Evolutionary conservation across 1,140 invertebrate species (phyloP).

Genomic region (Metopolophium dirhodum): DNA sequence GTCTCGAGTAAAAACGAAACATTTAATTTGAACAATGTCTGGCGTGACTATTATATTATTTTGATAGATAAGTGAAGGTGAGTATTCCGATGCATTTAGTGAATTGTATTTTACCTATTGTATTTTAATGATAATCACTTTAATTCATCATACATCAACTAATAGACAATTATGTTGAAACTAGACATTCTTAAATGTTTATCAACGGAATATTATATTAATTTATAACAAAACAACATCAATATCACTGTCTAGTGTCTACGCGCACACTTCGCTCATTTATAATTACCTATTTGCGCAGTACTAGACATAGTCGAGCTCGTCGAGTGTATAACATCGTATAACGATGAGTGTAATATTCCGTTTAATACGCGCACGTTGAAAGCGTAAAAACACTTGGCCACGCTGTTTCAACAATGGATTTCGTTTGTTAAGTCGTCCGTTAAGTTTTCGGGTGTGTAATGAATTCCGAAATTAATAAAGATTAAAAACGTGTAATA

Average conservation of each 20-base stretch:
- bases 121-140: too few relatives aligned
- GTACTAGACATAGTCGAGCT: not conserved
- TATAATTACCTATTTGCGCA: not conserved
- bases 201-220: too few relatives aligned
- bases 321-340: not conserved
- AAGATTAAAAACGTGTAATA: slow-evolving; percentile 25
- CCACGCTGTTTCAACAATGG: not conserved
- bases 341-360: not conserved
- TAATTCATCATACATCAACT: too few relatives aligned
- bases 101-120: not conserved
- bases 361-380: not conserved
- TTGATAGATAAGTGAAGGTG: not conserved
- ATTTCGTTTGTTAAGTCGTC: slow-evolving; percentile 12
- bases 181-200: too few relatives aligned
- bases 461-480: slow-evolving; percentile 33
- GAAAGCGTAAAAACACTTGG: not conserved
- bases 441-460: not conserved
- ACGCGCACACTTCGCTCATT: not conserved
- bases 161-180: too few relatives aligned
- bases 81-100: not conserved
- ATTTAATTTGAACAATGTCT: not conserved
- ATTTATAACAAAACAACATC: too few relatives aligned
- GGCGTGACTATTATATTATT: not conserved
- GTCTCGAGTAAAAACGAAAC: not conserved
- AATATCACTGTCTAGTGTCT: too few relatives aligned